These are phyloP conservation scores for Tachycineta bicolor DNA, from an alignment of 2,113 vertebrate species.

Conservation along the genomic window DNA sequence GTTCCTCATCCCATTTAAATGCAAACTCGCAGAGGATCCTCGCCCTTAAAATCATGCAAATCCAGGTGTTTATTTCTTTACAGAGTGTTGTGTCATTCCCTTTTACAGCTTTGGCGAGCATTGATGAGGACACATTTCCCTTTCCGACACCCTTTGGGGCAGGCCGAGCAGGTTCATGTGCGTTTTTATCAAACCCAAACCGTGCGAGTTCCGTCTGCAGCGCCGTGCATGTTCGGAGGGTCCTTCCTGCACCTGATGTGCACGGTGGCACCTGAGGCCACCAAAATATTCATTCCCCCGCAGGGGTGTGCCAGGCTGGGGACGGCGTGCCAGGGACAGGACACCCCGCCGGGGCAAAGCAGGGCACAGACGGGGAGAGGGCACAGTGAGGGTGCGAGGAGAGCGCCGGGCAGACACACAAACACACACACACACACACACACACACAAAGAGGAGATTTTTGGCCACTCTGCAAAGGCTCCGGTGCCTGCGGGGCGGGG, in stretches of 20 bases:
- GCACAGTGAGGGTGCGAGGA: background rate
- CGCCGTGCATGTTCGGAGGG: fast-evolving
- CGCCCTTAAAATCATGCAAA: background rate
- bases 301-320: background rate
- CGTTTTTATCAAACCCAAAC: background rate
- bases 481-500: background rate
- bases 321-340: background rate
- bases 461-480: background rate
- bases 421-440: too few species aligned
- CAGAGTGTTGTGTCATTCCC: fast-evolving
- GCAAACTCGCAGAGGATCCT: background rate
- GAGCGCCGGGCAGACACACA: background rate
- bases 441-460: background rate
- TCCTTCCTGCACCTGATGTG: background rate
- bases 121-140: background rate
- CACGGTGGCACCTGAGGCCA: too few species aligned
- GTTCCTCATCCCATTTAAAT: background rate
- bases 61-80: background rate
- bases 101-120: background rate
- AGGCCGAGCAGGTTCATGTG: background rate
- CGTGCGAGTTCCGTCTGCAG: fast-evolving
- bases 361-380: background rate
- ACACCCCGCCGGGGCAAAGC: background rate
- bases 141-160: background rate
- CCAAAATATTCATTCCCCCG: too few species aligned